Base-by-base conservation (phyloP, 2,797 vertebrate species). In the Clamator glandarius region DNA sequence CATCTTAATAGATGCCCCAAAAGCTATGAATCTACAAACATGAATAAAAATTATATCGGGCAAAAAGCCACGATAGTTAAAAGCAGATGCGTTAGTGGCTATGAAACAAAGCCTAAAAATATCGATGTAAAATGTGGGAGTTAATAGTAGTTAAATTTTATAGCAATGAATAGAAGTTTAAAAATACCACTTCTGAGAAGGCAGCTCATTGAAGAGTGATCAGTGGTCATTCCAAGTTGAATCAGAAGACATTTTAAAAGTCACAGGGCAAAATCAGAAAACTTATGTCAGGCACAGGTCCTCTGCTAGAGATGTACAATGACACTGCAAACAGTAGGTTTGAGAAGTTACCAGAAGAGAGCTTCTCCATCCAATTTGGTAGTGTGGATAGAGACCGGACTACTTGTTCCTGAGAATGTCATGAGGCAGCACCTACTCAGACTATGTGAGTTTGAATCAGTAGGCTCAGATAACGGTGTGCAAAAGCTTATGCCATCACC, bases 31-130 rank as follows among this genome's bases (percentile, higher is more conserved):
- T 90, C 39, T 15, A 64, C 63, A 84, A 84, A 74, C 18, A 58
- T 4, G 67, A 89, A 59, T 68, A 69, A 79, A 82, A 95, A 77
- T 82, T 23, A 67, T 13, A 12, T 68, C 29, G 54, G 92, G 92
- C 84, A 92, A 72, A 87, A 89, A 92, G 95, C 94, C 91, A 76
- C 0, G 9, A 58, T 52, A 89, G 68, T 70, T 96, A 77, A 93
- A 96, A 92, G 73, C 89, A 95, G 91, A 79, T 89, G 92, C 89
- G 61, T 18, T 59, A 58, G 59, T 77, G 91, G 81, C 89, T 87
- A 2, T 52, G 78, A 85, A 87, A 82, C 75, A 91, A 87, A 94
- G 55, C 57, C 72, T 82, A 61, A 77, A 86, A 94, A 89, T 87
- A 93, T 18, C 4, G 0, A 8, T 23, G 36, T 25, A 23, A 82